phyloP scores from a whole-genome alignment of 2,113 vertebrate species.

The Megalops atlanticus region DNA sequence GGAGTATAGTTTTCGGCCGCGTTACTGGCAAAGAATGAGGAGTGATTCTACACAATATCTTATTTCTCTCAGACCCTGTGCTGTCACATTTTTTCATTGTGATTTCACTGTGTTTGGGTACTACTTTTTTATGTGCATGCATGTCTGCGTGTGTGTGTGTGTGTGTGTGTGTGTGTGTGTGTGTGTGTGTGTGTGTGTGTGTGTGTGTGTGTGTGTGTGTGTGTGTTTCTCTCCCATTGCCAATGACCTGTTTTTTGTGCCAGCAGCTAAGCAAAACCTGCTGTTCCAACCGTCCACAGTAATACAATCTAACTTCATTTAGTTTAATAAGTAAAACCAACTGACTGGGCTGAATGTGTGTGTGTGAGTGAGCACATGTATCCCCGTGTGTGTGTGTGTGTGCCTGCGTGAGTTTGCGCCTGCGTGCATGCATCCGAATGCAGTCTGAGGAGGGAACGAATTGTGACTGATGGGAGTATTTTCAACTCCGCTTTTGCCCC shows the following conservation, averaged over 20 bases:
- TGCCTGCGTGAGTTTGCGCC: slow-evolving; percentile 13
- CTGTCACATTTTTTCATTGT: too few relatives aligned
- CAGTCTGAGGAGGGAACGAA: neutral
- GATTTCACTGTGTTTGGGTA: too few relatives aligned
- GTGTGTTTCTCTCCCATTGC: slow-evolving; percentile 9
- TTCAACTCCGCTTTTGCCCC: neutral
- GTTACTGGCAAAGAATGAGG: too few relatives aligned
- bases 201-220: too few relatives aligned
- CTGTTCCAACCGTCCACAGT: slow-evolving; percentile 62
- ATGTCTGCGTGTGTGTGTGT: neutral
- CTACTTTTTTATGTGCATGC: too few relatives aligned
- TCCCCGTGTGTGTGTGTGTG: slow-evolving; percentile 22
- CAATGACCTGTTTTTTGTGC: slow-evolving; percentile 45
- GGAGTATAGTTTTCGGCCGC: too few relatives aligned
- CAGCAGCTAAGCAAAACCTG: slow-evolving; percentile 60
- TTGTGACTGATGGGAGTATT: neutral
- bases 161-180: neutral
- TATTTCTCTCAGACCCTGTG: too few relatives aligned
- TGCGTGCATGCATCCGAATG: too few relatives aligned
- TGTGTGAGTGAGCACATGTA: slow-evolving; percentile 24
- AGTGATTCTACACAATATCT: too few relatives aligned
- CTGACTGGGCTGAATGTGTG: slow-evolving; percentile 41
- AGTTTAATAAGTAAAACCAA: slow-evolving; percentile 66
- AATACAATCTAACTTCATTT: slow-evolving; percentile 62
- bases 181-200: neutral